phyloP scores from a whole-genome alignment of 2,113 vertebrate genomes.

The Chaetura pelagica region DNA sequence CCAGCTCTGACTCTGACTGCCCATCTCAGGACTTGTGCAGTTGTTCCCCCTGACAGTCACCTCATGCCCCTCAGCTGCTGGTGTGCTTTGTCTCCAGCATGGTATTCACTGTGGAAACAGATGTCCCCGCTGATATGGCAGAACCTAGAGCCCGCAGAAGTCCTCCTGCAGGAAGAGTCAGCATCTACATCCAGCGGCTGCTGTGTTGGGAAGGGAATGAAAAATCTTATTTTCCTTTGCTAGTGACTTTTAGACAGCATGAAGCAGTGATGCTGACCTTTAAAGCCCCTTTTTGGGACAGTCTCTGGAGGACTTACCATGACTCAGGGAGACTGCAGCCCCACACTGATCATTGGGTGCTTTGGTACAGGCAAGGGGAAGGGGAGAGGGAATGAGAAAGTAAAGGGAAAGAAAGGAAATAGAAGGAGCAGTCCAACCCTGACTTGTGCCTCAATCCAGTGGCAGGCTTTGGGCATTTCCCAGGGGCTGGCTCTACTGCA shows the following conservation, averaged over 20 bases:
- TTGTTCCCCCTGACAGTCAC: background rate
- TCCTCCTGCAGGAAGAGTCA: background rate
- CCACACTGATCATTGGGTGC: fast-evolving
- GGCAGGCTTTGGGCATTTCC: background rate
- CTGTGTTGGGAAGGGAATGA: background rate
- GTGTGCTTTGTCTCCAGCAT: fast-evolving
- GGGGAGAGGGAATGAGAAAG: background rate
- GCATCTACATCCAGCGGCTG: background rate
- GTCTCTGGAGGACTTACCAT: background rate
- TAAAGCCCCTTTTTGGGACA: background rate
- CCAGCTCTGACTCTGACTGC: background rate
- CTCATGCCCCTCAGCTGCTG: fast-evolving
- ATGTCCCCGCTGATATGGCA: fast-evolving
- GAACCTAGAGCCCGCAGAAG: fast-evolving
- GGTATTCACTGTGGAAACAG: background rate
- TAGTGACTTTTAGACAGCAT: background rate
- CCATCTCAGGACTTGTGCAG: background rate
- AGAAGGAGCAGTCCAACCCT: background rate
- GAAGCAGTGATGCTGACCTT: background rate
- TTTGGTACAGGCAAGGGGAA: background rate
- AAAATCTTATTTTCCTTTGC: background rate
- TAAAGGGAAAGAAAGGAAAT: background rate
- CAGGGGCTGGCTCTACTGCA: background rate
- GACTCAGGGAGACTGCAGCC: background rate
- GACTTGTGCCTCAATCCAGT: background rate